phyloP scores from a whole-genome alignment of 2,113 vertebrate species.

The Marcusenius ussheri region DNA sequence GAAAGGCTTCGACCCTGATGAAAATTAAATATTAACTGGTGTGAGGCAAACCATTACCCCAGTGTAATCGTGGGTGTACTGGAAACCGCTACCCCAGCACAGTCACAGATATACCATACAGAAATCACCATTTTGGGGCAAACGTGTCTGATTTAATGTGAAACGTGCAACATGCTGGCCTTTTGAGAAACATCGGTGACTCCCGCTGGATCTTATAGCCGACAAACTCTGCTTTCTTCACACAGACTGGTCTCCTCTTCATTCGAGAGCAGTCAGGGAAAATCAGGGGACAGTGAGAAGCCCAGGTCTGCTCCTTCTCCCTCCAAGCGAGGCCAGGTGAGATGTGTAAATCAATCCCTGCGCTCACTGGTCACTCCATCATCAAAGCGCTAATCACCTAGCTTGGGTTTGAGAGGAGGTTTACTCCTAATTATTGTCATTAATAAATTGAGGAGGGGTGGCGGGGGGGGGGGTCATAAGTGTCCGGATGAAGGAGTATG shows the following conservation, averaged over 20 bases:
- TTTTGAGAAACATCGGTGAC: neutral
- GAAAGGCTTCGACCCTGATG: conserved; percentile 95
- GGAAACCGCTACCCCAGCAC: neutral
- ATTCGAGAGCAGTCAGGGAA: neutral
- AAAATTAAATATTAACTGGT: conserved; percentile 31
- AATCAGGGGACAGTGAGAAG: neutral
- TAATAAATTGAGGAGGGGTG: conserved; percentile 58
- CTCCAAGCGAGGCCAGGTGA: conserved; percentile 61
- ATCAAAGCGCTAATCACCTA: conserved; percentile 65
- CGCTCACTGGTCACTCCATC: conserved; percentile 56
- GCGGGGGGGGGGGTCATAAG: conserved; percentile 43
- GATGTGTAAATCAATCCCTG: conserved; percentile 62
- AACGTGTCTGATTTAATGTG: neutral
- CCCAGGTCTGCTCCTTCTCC: neutral
- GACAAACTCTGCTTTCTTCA: neutral
- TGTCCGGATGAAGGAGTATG: conserved; percentile 41
- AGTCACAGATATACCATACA: neutral
- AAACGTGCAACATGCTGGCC: neutral
- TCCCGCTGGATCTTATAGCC: neutral
- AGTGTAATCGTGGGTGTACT: neutral
- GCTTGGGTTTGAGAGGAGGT: conserved; percentile 53
- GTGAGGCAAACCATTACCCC: neutral
- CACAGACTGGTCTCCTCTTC: neutral
- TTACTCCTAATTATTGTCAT: conserved; percentile 66
- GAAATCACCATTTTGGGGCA: neutral